Evolutionary conservation across 2,888 invertebrate species (phyloP), one percentile per base, ranked within the genome.

Genomic region (Polydrusus cervinus): DNA sequence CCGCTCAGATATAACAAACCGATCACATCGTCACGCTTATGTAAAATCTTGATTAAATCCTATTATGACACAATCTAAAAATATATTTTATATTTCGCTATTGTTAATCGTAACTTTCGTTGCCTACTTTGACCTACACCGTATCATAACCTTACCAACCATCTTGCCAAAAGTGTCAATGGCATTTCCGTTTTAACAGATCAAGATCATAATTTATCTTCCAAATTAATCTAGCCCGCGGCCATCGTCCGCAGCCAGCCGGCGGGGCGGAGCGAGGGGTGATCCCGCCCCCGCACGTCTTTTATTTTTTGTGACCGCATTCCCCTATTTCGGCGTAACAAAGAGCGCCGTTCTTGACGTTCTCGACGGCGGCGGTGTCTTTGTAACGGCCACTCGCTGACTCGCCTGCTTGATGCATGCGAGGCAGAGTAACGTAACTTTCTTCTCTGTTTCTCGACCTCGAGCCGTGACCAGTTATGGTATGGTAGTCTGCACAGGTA

Each of bases 321-420:
- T 84, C 83, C 83, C 82, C 82, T 84, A 85, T 85, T 85, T 85
- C 84, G 84, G 85, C 82, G 80, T 78, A 81, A 84, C 83, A 84
- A 84, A 84, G 83, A 84, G 80, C 80, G 80, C 81, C 81, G 82
- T 81, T 80, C 78, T 80, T 80, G 79, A 80, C 79, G 83, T 25
- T 25, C 25, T 82, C 83, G 84, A 84, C 82, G 66, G 57, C 84
- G 84, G 85, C 82, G 67, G 60, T 72, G 66, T 51, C 72, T 72
- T 72, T 72, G 72, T n/a, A 72, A 71, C 64, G 70, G 20, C 62
- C 71, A 62, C 71, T 71, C 61, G 61, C 60, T 57, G 57, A 57
- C 57, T 57, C 57, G 57, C 57, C 38, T 57, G 53, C 25, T 53
- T 53, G 53, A 53, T 53, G n/a, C 30, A 53, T 53, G 53, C 25